Evolutionary conservation across 2,797 vertebrate species (phyloP).

Genomic region (Sylvilagus floridanus): DNA sequence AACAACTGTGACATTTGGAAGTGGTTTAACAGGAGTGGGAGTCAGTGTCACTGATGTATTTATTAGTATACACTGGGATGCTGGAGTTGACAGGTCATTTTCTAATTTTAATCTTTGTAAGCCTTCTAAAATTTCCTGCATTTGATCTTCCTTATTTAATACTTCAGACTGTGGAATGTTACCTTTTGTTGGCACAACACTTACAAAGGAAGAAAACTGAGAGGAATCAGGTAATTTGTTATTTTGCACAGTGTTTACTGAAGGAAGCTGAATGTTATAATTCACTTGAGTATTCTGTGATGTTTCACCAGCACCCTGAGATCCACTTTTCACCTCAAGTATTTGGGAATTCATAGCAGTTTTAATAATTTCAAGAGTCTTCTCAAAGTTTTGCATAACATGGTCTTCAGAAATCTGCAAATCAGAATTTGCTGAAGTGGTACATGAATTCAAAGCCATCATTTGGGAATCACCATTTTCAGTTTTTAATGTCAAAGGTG

Average conservation of each 20-base stretch:
- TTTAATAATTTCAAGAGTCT: conserved; percentile 90
- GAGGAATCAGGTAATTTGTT: conserved; percentile 74
- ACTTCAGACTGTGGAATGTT: conserved; percentile 83
- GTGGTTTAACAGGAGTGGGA: conserved; percentile 69
- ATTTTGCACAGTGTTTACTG: conserved; percentile 73
- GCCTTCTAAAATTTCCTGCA: conserved; percentile 92
- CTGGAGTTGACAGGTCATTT: conserved; percentile 83
- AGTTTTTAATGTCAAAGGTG: conserved; percentile 86
- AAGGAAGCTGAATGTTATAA: conserved; percentile 78
- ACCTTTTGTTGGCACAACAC: conserved; percentile 72
- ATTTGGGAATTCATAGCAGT: conserved; percentile 88
- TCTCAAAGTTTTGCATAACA: conserved; percentile 89
- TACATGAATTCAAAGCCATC: conserved; percentile 84
- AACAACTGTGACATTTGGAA: conserved; percentile 82
- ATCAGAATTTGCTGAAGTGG: conserved; percentile 78
- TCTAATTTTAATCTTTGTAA: conserved; percentile 93
- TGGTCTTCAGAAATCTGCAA: conserved; percentile 86
- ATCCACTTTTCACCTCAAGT: conserved; percentile 87
- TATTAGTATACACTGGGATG: conserved; percentile 82
- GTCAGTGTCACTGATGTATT: conserved; percentile 79
- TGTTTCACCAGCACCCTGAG: conserved; percentile 80
- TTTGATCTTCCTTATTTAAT: conserved; percentile 88
- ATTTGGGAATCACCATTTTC: conserved; percentile 88
- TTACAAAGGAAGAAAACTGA: conserved; percentile 73
- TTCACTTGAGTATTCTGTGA: conserved; percentile 82